Percentiles rank a stretch among this genome's conserved stretches.
Evolutionary conservation across 2,888 invertebrate species (phyloP).

Genomic region (Andrena fulva): DNA sequence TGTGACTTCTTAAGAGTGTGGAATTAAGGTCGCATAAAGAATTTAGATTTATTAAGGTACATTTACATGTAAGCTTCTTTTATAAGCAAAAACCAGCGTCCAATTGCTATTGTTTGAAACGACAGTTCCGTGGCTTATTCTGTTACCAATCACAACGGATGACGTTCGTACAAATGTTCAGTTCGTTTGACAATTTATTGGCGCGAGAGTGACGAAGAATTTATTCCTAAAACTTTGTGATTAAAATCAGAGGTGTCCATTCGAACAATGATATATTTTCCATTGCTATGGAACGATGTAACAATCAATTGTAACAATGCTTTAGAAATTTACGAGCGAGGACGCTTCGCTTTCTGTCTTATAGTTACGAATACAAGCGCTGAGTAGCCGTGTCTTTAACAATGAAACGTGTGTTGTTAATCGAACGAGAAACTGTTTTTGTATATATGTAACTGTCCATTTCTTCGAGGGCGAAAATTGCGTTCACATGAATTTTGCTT

Average conservation of each 20-base stretch:
- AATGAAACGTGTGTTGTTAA: conserved; percentile 36
- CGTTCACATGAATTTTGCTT: background rate
- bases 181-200: background rate
- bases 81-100: conserved; percentile 26
- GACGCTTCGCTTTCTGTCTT: background rate
- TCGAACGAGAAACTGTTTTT: conserved; percentile 16
- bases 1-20: conserved; percentile 46
- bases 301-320: background rate
- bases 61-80: conserved; percentile 50
- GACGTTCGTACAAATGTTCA: background rate
- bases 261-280: conserved; percentile 25
- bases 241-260: background rate
- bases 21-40: conserved; percentile 31
- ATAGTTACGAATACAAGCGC: background rate
- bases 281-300: conserved; percentile 9
- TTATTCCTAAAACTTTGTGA: conserved; percentile 10
- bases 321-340: background rate
- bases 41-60: conserved; percentile 44
- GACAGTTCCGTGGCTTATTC: conserved; percentile 38
- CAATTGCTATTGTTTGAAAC: conserved; percentile 39
- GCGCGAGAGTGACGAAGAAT: background rate
- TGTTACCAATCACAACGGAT: conserved; percentile 5
- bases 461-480: background rate
- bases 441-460: conserved; percentile 6
- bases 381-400: background rate